Evolutionary conservation across 2,888 invertebrate genomes (phyloP), one percentile per base, ranked within the genome.

Genomic region (Vannuccia rotundouncinata): DNA sequence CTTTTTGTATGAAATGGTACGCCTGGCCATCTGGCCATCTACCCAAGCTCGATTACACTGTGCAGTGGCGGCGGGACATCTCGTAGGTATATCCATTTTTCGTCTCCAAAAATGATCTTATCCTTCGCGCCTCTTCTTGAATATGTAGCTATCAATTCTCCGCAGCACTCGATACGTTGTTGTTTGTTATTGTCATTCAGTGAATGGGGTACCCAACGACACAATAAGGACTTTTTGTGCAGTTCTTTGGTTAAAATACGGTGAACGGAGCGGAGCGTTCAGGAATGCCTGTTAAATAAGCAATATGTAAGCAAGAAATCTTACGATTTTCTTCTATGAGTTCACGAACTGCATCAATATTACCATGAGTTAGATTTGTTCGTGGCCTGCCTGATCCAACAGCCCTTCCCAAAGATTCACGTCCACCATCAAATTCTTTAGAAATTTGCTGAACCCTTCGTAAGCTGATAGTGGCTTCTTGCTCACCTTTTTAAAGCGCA

Each of bases 1-100:
- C 31, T 75, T 75, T 31, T 75, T 75, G 31, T 75, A 22, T 5
- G 29, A 29, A 29, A 75, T 75, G 29, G 75, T 75, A 29, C 75
- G 29, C 30, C 29, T 29, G 29, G 75, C 30, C 29, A 75, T 31
- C 31, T 27, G 29, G 29, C 31, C 31, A 30, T 75, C 75, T 13
- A 75, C 17, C 29, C 75, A 75, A 75, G 31, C 75, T 75, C 75
- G 75, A 30, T 75, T 75, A 75, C 75, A 75, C 31, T 75, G 29
- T n/a, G n/a, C n/a, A n/a, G n/a, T 75, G 29, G 29, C 31, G 75
- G 75, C 75, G 75, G 29, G 22, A 75, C 66, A 66, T 66, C 25
- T 66, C 66, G 66, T 66, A 66, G 66, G 25, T 66, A 66, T 66
- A 66, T 66, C 66, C 66, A 66, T 66, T 5, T 66, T 66, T 66